Base-by-base conservation (phyloP, 2,113 vertebrate species). In the Oostethus manadensis region DNA sequence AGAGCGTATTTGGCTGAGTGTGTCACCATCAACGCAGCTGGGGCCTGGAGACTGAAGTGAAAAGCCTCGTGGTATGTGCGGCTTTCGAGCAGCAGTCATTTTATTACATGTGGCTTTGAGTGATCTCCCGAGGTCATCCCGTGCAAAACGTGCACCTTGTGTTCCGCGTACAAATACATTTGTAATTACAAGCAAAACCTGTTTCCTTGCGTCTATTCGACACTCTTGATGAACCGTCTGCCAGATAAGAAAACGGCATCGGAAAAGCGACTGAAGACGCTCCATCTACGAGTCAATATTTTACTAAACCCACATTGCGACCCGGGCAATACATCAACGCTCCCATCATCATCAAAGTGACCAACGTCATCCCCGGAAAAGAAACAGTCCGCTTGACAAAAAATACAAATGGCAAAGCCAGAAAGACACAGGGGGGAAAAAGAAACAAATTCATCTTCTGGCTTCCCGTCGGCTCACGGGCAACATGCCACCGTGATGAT, bases 1-100 rank as follows among this genome's bases (percentile, higher is more conserved):
- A 84, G 81, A 85, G 77, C 69, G 68, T 71, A 76, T 85, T 78
- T 81, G 80, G 80, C 76, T 74, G 57, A 75, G 66, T 74, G 74
- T 74, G 68, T 84, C 82, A 81, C 58, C 65, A 70, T 78, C 73
- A 70, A 71, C 66, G 68, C 64, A 58, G 71, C 78, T 76, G 74
- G 16, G 56, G 58, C 79, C 70, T 64, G 29, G 72, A 26, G 45
- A 8, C 55, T 55, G 68, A 70, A 64, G 15, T 58, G 74, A 68
- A 42, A 58, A 62, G 51, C 61, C 71, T 66, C 74, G 80, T 82
- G 80, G 61, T 58, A 66, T 67, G 59, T 53, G 60, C 47, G 54
- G 18, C 56, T 63, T 44, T 67, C 43, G 3, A 2, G 63, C 70
- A 83, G 82, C 79, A 76, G 58, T 83, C 84, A 77, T 62, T 74